Evolutionary conservation across 1,140 invertebrate species (phyloP), one percentile per base, ranked within the genome.

Genomic region (Proales similis): DNA sequence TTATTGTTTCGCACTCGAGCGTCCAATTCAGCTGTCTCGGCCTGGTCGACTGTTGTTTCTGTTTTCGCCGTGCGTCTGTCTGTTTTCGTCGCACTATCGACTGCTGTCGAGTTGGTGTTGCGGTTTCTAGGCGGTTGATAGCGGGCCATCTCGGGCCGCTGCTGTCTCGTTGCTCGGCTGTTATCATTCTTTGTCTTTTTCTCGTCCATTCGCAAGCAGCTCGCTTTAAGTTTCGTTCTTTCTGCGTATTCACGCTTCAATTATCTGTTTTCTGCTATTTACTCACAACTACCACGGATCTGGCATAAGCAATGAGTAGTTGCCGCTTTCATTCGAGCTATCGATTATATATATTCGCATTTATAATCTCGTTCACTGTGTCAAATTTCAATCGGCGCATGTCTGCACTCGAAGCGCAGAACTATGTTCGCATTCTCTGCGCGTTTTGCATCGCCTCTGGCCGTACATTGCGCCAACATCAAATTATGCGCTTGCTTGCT

Each of bases 61-160:
- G n/a, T 14, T 33, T 49, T 49, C 22, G 32, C 19, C 2, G 38
- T 27, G 12, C 38, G 29, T 53, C 42, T 53, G 3, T 53, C 29
- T 4, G 42, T 1, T 38, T 57, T 39, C 45, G 27, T 38, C 12
- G 14, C 14, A n/a, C 14, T 42, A 3, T 27, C 22, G 39, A 4
- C 3, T 3, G 17, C 27, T 42, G 39, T n/a, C 19, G 51, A 57
- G 20, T 32, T 12, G 19, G 5, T 36, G 48, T n/a, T 19, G 19
- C 22, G 27, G 24, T 57, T 3, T 36, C 33, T 57, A 17, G 51
- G 51, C n/a, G 51, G 51, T 17, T 57, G 51, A 42, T 57, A 57
- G 14, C 51, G 51, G 32, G 51, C 51, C 33, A 57, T 42, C 32
- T 57, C 51, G 6, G 51, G 51, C 12, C 38, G 51, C 7, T 29